These are phyloP conservation scores for Hydropotes inermis DNA, from an alignment of 2,113 vertebrate genomes.

Conservation along the genomic window DNA sequence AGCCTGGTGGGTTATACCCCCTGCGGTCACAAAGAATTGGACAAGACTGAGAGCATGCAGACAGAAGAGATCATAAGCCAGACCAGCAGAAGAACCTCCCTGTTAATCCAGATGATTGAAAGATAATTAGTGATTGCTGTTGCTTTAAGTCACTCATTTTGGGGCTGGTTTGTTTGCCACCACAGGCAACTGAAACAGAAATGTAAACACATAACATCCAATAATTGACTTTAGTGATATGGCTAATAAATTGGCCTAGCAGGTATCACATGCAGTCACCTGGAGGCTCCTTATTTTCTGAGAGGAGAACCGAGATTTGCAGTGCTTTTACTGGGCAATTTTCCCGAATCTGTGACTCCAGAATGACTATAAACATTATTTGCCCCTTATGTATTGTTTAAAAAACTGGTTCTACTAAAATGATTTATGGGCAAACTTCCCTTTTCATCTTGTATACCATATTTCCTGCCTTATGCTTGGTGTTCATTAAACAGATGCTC, in stretches of 20 bases:
- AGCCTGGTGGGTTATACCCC: not conserved
- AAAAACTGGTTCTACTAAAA: conserved; percentile 55
- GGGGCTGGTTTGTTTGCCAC: not conserved
- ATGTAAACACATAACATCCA: not conserved
- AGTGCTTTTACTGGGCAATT: conserved; percentile 40
- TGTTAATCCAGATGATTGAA: not conserved
- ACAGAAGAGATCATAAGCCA: not conserved
- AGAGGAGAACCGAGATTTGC: conserved; percentile 27
- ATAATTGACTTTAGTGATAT: not conserved
- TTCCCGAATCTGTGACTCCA: conserved; percentile 57
- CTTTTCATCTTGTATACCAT: conserved; percentile 55
- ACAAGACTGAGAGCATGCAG: not conserved
- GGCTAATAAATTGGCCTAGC: not conserved
- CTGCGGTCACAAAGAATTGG: not conserved
- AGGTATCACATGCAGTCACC: not conserved
- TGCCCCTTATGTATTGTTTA: conserved; percentile 68
- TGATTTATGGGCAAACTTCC: conserved; percentile 72
- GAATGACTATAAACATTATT: conserved; percentile 69
- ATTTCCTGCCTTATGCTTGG: conserved; percentile 67
- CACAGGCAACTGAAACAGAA: not conserved
- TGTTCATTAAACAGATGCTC: conserved; percentile 70
- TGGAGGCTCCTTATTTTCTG: not conserved
- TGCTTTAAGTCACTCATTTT: not conserved
- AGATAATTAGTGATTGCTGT: not conserved
- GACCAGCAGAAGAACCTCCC: not conserved